A percentile compares a stretch with the other conserved stretches of the same genome.
Conservation (phyloP, 2,888 invertebrate species). For the Euclidia mi region DNA sequence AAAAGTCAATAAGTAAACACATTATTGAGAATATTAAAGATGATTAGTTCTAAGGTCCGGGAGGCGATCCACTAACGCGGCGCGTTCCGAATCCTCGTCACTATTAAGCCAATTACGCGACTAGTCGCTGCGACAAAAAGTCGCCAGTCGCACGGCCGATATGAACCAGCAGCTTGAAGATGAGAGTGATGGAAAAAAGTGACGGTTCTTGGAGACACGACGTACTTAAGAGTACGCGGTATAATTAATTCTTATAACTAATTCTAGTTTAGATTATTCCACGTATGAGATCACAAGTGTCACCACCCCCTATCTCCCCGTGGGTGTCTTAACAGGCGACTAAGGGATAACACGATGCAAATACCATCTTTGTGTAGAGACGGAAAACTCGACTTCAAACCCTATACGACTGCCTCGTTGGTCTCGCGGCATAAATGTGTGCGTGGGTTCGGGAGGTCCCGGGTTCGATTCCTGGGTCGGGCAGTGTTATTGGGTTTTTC, state of each 20-base stretch:
- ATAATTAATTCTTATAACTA: constrained; percentile 10
- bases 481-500: no score
- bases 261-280: background rate
- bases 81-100: constrained; percentile 47
- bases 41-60: constrained; percentile 62
- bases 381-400: no score
- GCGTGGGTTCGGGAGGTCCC: no score
- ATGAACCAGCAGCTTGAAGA: constrained; percentile 68
- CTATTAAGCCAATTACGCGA: constrained; percentile 76
- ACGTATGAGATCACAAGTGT: no score
- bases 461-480: no score
- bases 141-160: constrained; percentile 58
- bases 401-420: no score
- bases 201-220: background rate
- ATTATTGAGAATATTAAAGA: background rate
- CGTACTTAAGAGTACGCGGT: background rate
- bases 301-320: no score
- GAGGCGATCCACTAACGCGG: constrained; percentile 60
- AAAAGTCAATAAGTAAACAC: background rate
- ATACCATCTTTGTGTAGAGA: no score
- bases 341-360: no score
- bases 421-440: no score
- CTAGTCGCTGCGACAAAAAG: constrained; percentile 61
- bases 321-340: no score
- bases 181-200: constrained; percentile 60